A percentile compares a stretch with the other conserved stretches of the same genome.
These are phyloP conservation scores for Schizopygopsis malacanthus DNA, from an alignment of 2,797 vertebrate genomes.

Conservation along the genomic window DNA sequence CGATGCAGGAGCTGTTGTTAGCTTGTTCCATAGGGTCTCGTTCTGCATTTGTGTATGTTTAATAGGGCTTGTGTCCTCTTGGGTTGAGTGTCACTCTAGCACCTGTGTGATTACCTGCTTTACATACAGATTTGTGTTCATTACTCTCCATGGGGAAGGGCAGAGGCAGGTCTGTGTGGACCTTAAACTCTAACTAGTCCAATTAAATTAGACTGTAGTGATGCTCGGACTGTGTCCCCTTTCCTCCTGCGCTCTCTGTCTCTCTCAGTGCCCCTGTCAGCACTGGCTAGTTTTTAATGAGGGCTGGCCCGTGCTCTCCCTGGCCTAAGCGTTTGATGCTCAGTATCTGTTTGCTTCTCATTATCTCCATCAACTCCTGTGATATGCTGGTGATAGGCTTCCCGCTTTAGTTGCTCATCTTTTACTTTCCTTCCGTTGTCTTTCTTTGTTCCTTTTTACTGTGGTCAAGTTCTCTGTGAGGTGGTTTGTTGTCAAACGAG, in stretches of 20 bases:
- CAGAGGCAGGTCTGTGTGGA: constrained; percentile 33
- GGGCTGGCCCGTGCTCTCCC: constrained; percentile 36
- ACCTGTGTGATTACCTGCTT: constrained; percentile 44
- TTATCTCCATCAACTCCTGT: constrained; percentile 56
- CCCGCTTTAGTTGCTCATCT: constrained; percentile 11
- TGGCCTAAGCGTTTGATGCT: constrained; percentile 63
- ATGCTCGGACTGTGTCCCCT: constrained; percentile 45
- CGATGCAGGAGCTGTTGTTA: constrained; percentile 20
- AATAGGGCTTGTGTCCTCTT: constrained; percentile 38
- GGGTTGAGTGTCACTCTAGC: constrained; percentile 46
- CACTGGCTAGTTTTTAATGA: constrained; percentile 50
- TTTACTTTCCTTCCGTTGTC: constrained; percentile 11
- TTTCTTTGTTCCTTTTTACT: constrained; percentile 24
- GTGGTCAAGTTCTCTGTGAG: not conserved
- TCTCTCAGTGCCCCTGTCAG: constrained; percentile 33
- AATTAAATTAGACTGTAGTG: constrained; percentile 49
- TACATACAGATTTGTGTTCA: constrained; percentile 49
- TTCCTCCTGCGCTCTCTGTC: constrained; percentile 32
- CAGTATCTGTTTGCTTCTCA: constrained; percentile 53
- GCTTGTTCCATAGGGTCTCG: constrained; percentile 30
- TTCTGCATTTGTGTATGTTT: constrained; percentile 47
- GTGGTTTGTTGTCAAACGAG: not conserved
- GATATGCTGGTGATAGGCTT: constrained; percentile 49
- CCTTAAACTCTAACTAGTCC: constrained; percentile 43
- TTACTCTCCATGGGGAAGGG: constrained; percentile 13